Percentiles rank a stretch among this genome's conserved stretches.
Conservation (phyloP, 92 coral and sea anemone species). For the Porites lobata region DNA sequence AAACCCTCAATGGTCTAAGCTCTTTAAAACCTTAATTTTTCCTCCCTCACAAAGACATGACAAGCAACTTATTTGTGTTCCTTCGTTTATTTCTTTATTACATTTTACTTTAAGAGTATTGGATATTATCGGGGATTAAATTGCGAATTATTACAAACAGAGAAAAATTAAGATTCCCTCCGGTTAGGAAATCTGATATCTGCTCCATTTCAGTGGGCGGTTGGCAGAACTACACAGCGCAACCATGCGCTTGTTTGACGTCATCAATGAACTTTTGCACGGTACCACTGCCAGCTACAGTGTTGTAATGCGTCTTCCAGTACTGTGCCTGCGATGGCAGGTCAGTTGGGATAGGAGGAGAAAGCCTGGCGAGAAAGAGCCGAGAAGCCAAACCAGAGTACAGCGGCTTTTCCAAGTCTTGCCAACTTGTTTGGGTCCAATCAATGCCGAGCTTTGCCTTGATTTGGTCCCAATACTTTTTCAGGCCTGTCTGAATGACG, state of each 20-base stretch:
- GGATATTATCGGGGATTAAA: too few species aligned
- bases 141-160: background rate
- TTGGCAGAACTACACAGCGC: slow-evolving; percentile 49
- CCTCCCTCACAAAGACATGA: too few species aligned
- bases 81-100: too few species aligned
- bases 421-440: slow-evolving; percentile 74
- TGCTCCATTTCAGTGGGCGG: too few species aligned
- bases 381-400: slow-evolving; percentile 90
- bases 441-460: slow-evolving; percentile 52
- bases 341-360: slow-evolving; percentile 67
- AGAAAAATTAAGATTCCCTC: background rate
- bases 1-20: too few species aligned
- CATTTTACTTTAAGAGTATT: too few species aligned
- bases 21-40: too few species aligned
- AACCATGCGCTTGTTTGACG: slow-evolving; percentile 67
- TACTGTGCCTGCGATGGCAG: slow-evolving; percentile 68
- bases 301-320: slow-evolving; percentile 86
- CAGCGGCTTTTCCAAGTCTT: slow-evolving; percentile 72
- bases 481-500: slow-evolving; percentile 53
- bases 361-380: slow-evolving; percentile 69
- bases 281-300: slow-evolving; percentile 76
- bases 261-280: slow-evolving; percentile 75
- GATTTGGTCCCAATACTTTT: slow-evolving; percentile 62
- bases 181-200: too few species aligned
- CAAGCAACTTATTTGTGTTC: too few species aligned